phyloP scores from a whole-genome alignment of 2,113 vertebrate genomes.

The Myotis yumanensis region DNA sequence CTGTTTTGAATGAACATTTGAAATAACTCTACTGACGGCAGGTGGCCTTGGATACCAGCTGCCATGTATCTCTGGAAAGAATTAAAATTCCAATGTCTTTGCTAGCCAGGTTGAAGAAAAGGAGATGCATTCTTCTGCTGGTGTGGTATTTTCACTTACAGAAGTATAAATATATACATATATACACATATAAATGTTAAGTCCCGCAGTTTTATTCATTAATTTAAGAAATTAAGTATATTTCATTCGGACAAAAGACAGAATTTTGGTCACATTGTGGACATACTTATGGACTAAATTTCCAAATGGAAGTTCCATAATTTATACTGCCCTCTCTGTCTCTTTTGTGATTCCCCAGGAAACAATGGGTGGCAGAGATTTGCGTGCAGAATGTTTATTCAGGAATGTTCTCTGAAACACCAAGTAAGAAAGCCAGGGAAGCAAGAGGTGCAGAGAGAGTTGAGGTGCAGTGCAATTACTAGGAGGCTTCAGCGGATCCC shows the following conservation, averaged over 20 bases:
- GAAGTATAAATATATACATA: not conserved
- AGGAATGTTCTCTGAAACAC: not conserved
- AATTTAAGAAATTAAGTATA: not conserved
- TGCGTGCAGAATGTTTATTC: not conserved
- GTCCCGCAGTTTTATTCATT: conserved; percentile 2
- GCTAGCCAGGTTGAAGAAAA: not conserved
- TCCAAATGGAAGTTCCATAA: not conserved
- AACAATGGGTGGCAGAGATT: not conserved
- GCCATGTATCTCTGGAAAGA: conserved; percentile 39
- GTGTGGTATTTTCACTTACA: not conserved
- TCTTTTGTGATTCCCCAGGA: not conserved
- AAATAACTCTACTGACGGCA: conserved; percentile 1
- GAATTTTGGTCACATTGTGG: not conserved
- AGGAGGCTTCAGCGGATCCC: not conserved
- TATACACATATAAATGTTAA: not conserved
- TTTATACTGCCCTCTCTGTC: not conserved
- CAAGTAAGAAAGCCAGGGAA: not conserved
- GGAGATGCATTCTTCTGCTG: not conserved
- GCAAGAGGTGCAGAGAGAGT: not conserved
- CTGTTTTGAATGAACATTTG: conserved; percentile 11
- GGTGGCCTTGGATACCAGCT: conserved; percentile 24
- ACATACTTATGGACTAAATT: not conserved
- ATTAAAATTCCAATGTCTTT: conserved; percentile 14
- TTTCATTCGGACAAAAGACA: conserved; percentile 4
- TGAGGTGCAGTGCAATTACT: not conserved